Conservation (phyloP, 2,888 invertebrate species). For the Cetonia aurata region DNA sequence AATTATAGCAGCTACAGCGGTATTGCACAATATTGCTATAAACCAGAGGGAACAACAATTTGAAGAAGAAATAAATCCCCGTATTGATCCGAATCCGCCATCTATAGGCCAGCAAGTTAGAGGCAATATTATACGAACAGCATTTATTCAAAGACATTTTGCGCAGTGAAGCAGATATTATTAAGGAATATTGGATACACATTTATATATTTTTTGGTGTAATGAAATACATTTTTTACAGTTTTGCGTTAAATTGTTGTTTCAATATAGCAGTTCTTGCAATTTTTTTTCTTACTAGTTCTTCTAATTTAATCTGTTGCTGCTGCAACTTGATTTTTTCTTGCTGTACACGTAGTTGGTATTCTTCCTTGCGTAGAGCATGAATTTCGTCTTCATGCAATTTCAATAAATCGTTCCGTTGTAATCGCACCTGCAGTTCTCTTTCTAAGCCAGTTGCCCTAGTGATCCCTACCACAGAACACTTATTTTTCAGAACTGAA, state of each 20-base stretch:
- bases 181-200: not conserved
- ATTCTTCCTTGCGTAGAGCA: slow-evolving; percentile 2
- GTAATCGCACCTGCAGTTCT: slow-evolving; percentile 1
- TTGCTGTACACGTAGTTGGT: not conserved
- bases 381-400: not conserved
- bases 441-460: not conserved
- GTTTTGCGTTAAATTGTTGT: not conserved
- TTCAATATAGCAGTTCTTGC: not conserved
- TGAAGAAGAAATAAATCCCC: slow-evolving; percentile 4
- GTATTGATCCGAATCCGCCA: slow-evolving; percentile 18
- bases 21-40: slow-evolving; percentile 27
- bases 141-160: slow-evolving; percentile 22
- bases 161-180: not conserved
- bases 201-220: not conserved
- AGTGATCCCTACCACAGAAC: not conserved
- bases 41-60: not conserved
- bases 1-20: slow-evolving; percentile 31
- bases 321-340: not conserved
- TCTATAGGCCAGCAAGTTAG: not conserved
- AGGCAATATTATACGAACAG: slow-evolving; percentile 30
- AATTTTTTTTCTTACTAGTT: too few species aligned
- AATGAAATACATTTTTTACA: not conserved
- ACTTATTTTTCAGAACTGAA: too few species aligned
- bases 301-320: too few species aligned
- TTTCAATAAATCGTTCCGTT: not conserved